These are phyloP conservation scores for Micropterix aruncella DNA, from an alignment of 2,888 invertebrate genomes.

Conservation along the genomic window DNA sequence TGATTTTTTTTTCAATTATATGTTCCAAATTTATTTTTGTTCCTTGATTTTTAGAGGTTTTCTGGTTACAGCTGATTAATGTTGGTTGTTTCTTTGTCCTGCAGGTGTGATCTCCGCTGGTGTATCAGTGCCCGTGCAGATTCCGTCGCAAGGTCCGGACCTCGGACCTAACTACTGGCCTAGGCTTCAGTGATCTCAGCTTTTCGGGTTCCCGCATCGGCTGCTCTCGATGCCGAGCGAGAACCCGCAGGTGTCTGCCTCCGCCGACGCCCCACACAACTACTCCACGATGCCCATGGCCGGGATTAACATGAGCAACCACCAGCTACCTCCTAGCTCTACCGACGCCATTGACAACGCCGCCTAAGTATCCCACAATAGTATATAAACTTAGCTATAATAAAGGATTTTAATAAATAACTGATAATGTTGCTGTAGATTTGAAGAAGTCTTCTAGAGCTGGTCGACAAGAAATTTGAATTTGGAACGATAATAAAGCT, in stretches of 20 bases:
- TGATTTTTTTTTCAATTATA: conserved; percentile 7
- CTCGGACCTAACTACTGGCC: conserved; percentile 80
- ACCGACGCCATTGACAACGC: conserved; percentile 38
- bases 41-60: neutral
- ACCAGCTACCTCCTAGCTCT: conserved; percentile 31
- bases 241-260: conserved; percentile 35
- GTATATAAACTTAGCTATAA: too few relatives aligned
- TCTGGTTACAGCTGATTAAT: neutral
- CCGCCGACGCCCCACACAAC: conserved; percentile 34
- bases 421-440: too few relatives aligned
- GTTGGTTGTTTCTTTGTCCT: conserved; percentile 16
- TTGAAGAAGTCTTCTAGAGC: too few relatives aligned
- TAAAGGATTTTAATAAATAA: too few relatives aligned
- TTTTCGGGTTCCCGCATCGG: conserved; percentile 74
- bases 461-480: too few relatives aligned
- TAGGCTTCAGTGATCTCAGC: conserved; percentile 85
- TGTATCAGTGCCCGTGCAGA: conserved; percentile 84
- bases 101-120: conserved; percentile 87
- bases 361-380: too few relatives aligned
- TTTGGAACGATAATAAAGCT: too few relatives aligned
- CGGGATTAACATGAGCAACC: conserved; percentile 24
- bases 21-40: conserved; percentile 1
- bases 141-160: conserved; percentile 73
- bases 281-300: conserved; percentile 24
- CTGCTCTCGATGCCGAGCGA: conserved; percentile 48